phyloP scores from a whole-genome alignment of 2,113 vertebrate species.

The Pontoporia blainvillei region DNA sequence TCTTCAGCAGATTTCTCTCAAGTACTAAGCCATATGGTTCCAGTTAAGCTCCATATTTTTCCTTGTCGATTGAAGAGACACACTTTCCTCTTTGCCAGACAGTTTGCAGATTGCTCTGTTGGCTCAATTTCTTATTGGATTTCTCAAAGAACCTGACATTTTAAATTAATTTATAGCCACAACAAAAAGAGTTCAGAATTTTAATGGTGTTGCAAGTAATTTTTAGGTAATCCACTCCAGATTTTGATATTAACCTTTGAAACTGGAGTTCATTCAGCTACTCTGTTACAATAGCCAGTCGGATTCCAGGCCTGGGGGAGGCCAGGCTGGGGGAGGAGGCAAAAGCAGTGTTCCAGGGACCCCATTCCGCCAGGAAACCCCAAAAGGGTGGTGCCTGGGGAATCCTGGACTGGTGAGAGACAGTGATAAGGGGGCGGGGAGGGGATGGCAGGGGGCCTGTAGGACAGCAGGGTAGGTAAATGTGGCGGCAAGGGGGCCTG shows the following conservation, averaged over 20 bases:
- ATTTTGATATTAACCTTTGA: slow-evolving; percentile 94
- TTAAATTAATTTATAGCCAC: slow-evolving; percentile 97
- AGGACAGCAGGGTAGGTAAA: neutral
- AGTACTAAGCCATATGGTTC: slow-evolving; percentile 96
- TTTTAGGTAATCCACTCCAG: slow-evolving; percentile 94
- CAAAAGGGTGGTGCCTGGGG: neutral
- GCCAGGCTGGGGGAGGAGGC: neutral
- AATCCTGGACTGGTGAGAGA: neutral
- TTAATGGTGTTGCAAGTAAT: slow-evolving; percentile 96
- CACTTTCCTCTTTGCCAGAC: slow-evolving; percentile 93
- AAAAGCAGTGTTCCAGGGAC: slow-evolving; percentile 33
- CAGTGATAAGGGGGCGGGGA: neutral
- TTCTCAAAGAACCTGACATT: slow-evolving; percentile 93
- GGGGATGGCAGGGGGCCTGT: neutral
- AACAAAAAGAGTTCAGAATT: slow-evolving; percentile 93
- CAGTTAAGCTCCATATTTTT: slow-evolving; percentile 98
- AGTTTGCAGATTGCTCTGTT: slow-evolving; percentile 91
- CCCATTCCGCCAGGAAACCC: slow-evolving; percentile 37
- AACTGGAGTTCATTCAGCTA: slow-evolving; percentile 90
- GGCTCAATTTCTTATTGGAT: slow-evolving; percentile 91
- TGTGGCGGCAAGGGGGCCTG: neutral
- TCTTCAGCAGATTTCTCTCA: slow-evolving; percentile 87
- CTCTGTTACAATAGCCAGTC: slow-evolving; percentile 85
- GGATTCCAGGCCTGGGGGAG: slow-evolving; percentile 64
- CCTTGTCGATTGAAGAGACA: slow-evolving; percentile 94